These are phyloP conservation scores for Pseudochromis fuscus DNA, from an alignment of 2,797 vertebrate genomes.

Conservation along the genomic window DNA sequence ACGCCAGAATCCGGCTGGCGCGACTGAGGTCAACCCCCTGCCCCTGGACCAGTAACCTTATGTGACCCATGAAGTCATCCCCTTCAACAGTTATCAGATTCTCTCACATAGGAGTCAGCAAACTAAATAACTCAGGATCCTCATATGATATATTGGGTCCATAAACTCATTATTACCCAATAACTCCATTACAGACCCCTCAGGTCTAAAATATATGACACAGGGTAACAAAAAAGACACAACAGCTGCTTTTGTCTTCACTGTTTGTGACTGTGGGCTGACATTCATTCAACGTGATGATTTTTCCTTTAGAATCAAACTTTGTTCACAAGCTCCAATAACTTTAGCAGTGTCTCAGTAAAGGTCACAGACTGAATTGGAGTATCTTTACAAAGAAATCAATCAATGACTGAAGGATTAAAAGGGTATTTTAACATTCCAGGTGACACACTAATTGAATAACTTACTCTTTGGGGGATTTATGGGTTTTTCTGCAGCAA, in stretches of 20 bases:
- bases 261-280: not conserved
- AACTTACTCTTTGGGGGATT: not conserved
- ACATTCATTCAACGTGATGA: not conserved
- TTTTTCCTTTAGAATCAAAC: not conserved
- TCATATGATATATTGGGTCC: constrained; percentile 21
- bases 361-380: no score
- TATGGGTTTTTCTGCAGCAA: not conserved
- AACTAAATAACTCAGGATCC: constrained; percentile 47
- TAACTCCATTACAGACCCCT: constrained; percentile 38
- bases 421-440: not conserved
- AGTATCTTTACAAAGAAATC: not conserved
- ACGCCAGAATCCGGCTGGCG: constrained; percentile 62
- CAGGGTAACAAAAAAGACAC: not conserved
- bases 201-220: not conserved
- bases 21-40: constrained; percentile 75
- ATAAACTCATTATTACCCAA: constrained; percentile 56
- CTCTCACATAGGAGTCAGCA: constrained; percentile 61
- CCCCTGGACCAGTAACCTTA: constrained; percentile 74
- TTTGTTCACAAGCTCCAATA: not conserved
- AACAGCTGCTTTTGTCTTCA: constrained; percentile 20
- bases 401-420: not conserved
- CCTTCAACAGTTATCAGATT: constrained; percentile 74
- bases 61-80: constrained; percentile 78
- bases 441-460: not conserved
- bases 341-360: not conserved